Percentiles rank a stretch among this genome's conserved stretches.
These are phyloP conservation scores for Nyctibius bracteatus DNA, from an alignment of 2,113 vertebrate species.

Conservation along the genomic window DNA sequence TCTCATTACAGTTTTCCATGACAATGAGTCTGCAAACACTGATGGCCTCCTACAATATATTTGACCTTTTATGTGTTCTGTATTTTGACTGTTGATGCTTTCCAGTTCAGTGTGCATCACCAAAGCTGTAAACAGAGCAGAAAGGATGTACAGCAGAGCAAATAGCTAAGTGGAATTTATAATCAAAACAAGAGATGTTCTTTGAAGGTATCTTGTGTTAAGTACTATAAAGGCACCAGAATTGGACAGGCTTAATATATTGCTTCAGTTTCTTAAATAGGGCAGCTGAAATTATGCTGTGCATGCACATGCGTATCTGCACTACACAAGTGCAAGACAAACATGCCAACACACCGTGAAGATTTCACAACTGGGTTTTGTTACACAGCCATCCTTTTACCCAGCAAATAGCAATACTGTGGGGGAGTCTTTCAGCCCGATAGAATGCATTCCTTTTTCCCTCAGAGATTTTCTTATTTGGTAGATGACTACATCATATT, in stretches of 20 bases:
- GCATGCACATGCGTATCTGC: fast-evolving
- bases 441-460: neutral
- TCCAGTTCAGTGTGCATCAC: neutral
- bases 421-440: neutral
- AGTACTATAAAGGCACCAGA: neutral
- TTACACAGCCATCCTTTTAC: neutral
- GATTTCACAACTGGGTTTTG: neutral
- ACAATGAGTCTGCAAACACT: neutral
- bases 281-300: neutral
- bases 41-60: neutral
- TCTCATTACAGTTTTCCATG: neutral
- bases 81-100: neutral
- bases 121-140: neutral
- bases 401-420: neutral
- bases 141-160: neutral
- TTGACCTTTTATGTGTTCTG: neutral
- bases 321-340: neutral
- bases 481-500: neutral
- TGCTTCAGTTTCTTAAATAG: neutral
- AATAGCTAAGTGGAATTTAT: neutral
- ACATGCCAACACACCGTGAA: neutral
- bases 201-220: neutral
- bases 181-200: neutral
- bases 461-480: neutral
- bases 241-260: neutral